A percentile compares a stretch with the other conserved stretches of the same genome.
Evolutionary conservation across 2,113 vertebrate species (phyloP).

Genomic region (Phylloscopus whistleri): DNA sequence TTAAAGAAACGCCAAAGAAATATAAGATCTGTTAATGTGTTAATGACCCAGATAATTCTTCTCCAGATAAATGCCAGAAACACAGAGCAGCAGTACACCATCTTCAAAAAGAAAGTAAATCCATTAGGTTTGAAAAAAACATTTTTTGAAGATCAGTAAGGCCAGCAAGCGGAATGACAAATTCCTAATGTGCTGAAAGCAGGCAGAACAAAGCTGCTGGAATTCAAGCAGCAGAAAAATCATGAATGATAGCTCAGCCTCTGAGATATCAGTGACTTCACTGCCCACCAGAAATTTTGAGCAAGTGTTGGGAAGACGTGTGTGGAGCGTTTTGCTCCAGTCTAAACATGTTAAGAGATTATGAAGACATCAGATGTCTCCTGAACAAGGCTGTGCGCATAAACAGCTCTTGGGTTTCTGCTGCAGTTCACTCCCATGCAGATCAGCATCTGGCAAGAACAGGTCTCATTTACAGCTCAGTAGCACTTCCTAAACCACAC

Average conservation of each 20-base stretch:
- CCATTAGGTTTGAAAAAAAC: neutral
- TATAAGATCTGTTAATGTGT: neutral
- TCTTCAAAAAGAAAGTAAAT: constrained; percentile 11
- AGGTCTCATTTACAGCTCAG: neutral
- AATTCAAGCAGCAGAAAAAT: neutral
- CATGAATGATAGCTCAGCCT: neutral
- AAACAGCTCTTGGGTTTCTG: neutral
- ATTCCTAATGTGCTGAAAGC: neutral
- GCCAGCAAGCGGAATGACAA: neutral
- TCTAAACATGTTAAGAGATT: neutral
- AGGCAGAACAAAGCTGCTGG: neutral
- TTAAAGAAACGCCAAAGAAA: constrained; percentile 9
- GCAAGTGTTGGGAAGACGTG: neutral
- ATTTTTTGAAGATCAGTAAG: neutral
- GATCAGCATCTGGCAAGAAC: neutral
- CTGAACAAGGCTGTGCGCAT: accelerated
- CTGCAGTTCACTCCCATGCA: constrained; percentile 6
- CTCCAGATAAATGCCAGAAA: neutral
- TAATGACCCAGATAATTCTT: neutral
- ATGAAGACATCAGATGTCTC: neutral
- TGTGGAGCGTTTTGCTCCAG: accelerated
- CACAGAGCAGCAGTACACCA: neutral
- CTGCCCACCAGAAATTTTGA: neutral
- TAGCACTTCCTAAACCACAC: neutral
- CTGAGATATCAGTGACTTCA: neutral